phyloP scores from a whole-genome alignment of 2,797 vertebrate genomes.

The Pantherophis vulpinus region DNA sequence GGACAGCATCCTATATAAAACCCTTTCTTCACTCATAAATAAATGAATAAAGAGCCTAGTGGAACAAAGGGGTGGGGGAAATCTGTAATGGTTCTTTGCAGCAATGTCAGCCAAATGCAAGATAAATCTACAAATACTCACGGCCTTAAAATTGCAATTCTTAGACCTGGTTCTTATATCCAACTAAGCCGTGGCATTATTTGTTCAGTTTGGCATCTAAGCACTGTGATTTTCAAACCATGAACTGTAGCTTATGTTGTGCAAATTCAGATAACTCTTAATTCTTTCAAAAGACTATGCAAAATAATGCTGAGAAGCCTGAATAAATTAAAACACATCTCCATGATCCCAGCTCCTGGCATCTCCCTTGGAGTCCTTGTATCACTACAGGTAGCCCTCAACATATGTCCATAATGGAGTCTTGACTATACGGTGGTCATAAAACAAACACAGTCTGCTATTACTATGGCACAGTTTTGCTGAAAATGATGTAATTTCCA shows the following conservation, averaged over 20 bases:
- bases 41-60: neutral
- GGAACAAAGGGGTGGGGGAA: rapidly evolving
- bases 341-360: neutral
- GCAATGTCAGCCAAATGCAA: neutral
- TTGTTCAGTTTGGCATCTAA: neutral
- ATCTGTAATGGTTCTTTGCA: neutral
- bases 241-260: neutral
- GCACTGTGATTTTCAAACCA: neutral
- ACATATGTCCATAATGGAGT: neutral
- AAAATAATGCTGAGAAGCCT: neutral
- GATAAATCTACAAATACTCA: neutral
- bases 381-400: neutral
- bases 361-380: neutral
- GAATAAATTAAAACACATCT: neutral
- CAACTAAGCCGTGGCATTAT: neutral
- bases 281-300: neutral
- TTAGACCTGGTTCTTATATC: neutral
- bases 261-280: neutral
- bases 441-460: neutral
- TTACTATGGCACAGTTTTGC: neutral
- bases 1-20: neutral
- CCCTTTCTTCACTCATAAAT: too few relatives aligned
- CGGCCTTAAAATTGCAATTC: neutral
- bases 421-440: neutral
- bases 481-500: neutral